Percentiles rank a stretch among this genome's conserved stretches.
phyloP scores from a whole-genome alignment of 1,140 invertebrate species.

The Drosophila rufa region DNA sequence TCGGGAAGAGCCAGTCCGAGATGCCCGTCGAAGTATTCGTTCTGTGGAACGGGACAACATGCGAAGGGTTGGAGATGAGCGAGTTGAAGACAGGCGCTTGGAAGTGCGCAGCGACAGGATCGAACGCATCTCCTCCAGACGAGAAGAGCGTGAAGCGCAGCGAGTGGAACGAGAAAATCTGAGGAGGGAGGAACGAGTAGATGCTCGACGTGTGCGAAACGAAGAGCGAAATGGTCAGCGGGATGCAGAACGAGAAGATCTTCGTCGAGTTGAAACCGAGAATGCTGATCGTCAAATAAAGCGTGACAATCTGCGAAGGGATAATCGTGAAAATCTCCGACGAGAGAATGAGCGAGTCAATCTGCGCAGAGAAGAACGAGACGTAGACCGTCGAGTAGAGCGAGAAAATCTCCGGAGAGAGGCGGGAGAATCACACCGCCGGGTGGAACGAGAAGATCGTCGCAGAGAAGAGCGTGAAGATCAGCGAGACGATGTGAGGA shows the following conservation, averaged over 20 bases:
- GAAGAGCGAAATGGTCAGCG: constrained; percentile 1
- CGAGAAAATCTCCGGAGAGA: neutral
- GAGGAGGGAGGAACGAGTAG: neutral
- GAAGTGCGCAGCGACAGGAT: neutral
- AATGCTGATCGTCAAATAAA: neutral
- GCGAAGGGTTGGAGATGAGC: neutral
- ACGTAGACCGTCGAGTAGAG: neutral
- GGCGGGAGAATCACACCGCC: neutral
- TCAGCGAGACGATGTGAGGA: neutral
- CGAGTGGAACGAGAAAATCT: constrained; percentile 11
- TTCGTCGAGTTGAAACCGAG: neutral
- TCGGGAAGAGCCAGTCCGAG: neutral
- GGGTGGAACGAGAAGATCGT: neutral
- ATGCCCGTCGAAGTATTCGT: neutral
- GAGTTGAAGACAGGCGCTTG: neutral
- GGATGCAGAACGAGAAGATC: neutral
- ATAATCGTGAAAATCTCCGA: constrained; percentile 3
- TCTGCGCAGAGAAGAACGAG: neutral
- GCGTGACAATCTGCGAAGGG: neutral
- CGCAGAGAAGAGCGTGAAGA: neutral
- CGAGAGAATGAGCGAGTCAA: neutral
- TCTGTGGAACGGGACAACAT: neutral
- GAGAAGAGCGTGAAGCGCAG: neutral
- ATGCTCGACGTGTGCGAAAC: constrained; percentile 2
- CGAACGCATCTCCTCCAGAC: neutral